Base-by-base conservation (phyloP, 2,888 invertebrate species). In the Bembecia ichneumoniformis region DNA sequence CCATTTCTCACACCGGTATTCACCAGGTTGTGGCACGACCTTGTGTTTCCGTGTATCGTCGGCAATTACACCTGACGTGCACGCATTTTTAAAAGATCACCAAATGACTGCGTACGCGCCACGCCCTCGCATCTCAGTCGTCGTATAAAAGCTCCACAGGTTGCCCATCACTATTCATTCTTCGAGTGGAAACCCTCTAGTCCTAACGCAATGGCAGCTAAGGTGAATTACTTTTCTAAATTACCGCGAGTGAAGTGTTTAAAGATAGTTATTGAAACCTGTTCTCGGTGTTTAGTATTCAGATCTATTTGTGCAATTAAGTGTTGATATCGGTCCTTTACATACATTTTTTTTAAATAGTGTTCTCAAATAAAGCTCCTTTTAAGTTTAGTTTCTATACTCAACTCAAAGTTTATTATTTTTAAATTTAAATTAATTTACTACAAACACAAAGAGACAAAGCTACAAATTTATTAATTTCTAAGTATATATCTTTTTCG, bases 151-250 rank as follows among this genome's bases (percentile, higher is more conserved):
- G 75, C 78, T 74, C 68, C 58, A 58, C 58, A 57, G 56, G 44
- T 52, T 57, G 58, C 60, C 56, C 64, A 64, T 68, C 70, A 57
- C 73, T 67, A 82, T 66, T 77, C 86, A 86, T 73, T 82, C 74
- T 58, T 65, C 74, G 71, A 75, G 72, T 66, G 63, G 68, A 71
- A 68, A 71, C 71, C 68, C 67, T 74, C 78, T 69, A 64, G 65
- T 70, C 70, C 63, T 55, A 71, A 64, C 74, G 74, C 76, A 78
- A 87, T 87, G 86, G 80, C 81, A 73, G 70, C 80, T 66, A 86
- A 86, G 86, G 86, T 84, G 72, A 80, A 64, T 58, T 71, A 61
- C 58, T 46, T 51, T 54, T 47, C 55, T 56, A 59, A 60, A 55
- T 56, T 59, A 60, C 11, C 34, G 46, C 20, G 34, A 62, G 71